These are phyloP conservation scores for Chironomus tepperi DNA, from an alignment of 1,140 invertebrate species.

Conservation along the genomic window DNA sequence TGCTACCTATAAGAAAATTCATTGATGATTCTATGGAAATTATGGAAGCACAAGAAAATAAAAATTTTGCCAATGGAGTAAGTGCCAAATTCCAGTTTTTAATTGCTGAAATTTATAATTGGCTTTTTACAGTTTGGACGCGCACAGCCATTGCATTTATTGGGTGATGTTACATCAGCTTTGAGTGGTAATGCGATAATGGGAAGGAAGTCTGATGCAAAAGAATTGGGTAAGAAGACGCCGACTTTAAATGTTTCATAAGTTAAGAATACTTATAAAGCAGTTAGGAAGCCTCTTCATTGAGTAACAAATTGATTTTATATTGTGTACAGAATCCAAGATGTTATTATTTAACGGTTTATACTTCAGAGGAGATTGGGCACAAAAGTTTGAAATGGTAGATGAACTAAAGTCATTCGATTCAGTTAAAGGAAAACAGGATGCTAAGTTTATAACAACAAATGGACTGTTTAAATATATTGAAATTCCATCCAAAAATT, in stretches of 20 bases:
- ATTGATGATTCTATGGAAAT: conserved; percentile 44
- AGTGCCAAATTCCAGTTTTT: neutral
- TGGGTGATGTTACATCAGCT: conserved; percentile 37
- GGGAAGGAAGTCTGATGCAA: conserved; percentile 30
- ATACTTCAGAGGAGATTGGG: conserved; percentile 50
- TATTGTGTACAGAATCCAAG: conserved; percentile 31
- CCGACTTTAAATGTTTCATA: too few species aligned
- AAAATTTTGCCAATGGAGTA: conserved; percentile 39
- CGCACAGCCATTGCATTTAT: conserved; percentile 33
- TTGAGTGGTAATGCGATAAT: conserved; percentile 39
- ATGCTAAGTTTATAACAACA: conserved; percentile 47
- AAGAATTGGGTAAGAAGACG: neutral
- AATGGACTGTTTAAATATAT: conserved; percentile 44
- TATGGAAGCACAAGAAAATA: conserved; percentile 49
- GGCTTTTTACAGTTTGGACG: conserved; percentile 29
- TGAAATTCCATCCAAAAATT: conserved; percentile 45
- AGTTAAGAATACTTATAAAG: too few species aligned
- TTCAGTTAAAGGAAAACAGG: conserved; percentile 40
- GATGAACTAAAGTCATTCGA: neutral
- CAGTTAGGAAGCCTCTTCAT: too few species aligned
- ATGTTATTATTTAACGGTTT: conserved; percentile 57
- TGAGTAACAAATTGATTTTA: too few species aligned
- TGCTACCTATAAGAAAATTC: conserved; percentile 42
- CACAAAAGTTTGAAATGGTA: conserved; percentile 37
- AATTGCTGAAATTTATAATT: neutral